These are phyloP conservation scores for Molorchus minor DNA, from an alignment of 2,888 invertebrate species.

Conservation along the genomic window DNA sequence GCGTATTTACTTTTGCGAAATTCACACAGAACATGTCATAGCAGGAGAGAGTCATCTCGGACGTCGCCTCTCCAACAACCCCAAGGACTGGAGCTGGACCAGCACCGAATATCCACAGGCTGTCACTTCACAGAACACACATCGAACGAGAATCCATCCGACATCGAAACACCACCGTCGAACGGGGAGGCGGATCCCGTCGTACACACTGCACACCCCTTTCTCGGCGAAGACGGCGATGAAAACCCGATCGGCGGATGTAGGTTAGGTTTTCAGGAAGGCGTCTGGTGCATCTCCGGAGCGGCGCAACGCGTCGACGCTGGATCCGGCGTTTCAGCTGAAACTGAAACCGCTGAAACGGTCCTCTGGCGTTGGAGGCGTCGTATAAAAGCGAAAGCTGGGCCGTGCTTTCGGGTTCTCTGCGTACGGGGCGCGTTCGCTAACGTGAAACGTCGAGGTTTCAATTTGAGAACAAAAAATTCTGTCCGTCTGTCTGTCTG, in stretches of 20 bases:
- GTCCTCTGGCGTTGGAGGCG: no score
- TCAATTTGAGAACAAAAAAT: no score
- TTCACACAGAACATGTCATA: slow-evolving; percentile 56
- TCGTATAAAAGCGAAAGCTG: slow-evolving; percentile 35
- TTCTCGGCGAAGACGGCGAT: slow-evolving; percentile 5
- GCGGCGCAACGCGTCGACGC: not conserved
- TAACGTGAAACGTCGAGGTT: not conserved
- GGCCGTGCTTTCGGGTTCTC: not conserved
- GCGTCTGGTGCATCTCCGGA: slow-evolving; percentile 13
- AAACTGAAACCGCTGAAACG: slow-evolving; percentile 32
- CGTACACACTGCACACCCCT: slow-evolving; percentile 41
- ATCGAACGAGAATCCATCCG: no score
- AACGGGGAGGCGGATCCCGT: slow-evolving; percentile 4
- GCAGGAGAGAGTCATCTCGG: slow-evolving; percentile 47
- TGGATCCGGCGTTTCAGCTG: slow-evolving; percentile 30
- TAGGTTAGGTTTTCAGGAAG: slow-evolving; percentile 26
- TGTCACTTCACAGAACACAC: not conserved
- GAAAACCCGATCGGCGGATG: slow-evolving; percentile 17
- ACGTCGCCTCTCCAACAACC: not conserved
- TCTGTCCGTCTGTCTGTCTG: no score
- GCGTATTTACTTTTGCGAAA: slow-evolving; percentile 51
- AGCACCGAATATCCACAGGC: not conserved
- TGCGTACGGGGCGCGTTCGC: slow-evolving; percentile 15
- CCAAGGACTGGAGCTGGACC: slow-evolving; percentile 10
- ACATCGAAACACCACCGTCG: not conserved